Evolutionary conservation across 2,113 vertebrate genomes (phyloP).

Genomic region (Ochotona curzoniae): DNA sequence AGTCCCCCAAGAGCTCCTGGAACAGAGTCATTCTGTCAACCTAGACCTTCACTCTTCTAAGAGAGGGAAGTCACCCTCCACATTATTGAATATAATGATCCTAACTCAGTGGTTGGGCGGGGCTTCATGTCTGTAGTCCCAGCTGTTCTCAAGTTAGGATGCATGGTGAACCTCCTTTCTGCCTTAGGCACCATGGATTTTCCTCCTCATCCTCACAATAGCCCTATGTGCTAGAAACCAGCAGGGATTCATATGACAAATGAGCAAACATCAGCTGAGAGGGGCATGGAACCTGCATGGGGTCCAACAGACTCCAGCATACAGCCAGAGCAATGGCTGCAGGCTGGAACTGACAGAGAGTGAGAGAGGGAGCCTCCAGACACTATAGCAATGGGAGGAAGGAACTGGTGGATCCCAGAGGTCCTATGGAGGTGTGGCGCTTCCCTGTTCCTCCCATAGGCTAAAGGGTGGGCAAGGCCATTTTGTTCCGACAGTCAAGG

Average conservation of each 20-base stretch:
- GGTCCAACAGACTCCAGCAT: not conserved
- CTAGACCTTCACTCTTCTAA: not conserved
- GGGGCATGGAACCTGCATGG: not conserved
- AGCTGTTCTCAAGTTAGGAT: not conserved
- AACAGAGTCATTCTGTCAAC: not conserved
- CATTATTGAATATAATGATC: not conserved
- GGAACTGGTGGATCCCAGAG: not conserved
- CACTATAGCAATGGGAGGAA: too few relatives aligned
- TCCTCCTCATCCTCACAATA: not conserved
- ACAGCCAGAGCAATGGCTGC: not conserved
- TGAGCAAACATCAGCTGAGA: not conserved
- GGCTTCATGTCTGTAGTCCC: not conserved
- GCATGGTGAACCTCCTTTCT: not conserved
- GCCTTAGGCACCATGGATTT: not conserved
- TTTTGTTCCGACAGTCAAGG: not conserved
- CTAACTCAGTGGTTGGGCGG: not conserved
- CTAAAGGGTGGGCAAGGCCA: not conserved
- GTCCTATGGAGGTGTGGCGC: not conserved
- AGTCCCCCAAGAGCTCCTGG: not conserved
- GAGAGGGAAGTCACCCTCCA: not conserved
- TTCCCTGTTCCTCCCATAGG: accelerated
- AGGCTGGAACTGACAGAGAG: not conserved
- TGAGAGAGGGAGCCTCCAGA: not conserved
- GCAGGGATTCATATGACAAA: not conserved
- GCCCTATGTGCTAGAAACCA: not conserved